A percentile compares a stretch with the other conserved stretches of the same genome.
phyloP scores from a whole-genome alignment of 2,113 vertebrate species.

The Nicator chloris region DNA sequence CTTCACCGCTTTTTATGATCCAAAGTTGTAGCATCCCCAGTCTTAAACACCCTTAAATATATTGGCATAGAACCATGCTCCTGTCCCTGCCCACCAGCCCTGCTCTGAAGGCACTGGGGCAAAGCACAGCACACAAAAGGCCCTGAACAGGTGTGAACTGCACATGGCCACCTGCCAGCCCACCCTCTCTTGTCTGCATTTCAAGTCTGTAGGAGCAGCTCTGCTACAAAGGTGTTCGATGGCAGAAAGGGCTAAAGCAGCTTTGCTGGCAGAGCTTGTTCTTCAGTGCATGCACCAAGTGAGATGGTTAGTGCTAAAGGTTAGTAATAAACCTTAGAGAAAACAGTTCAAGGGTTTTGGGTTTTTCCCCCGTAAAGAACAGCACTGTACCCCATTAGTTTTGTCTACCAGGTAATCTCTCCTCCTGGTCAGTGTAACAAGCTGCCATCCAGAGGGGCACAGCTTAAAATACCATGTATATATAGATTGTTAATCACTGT shows the following conservation, averaged over 20 bases:
- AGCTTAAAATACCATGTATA: accelerated
- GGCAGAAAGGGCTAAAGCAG: neutral
- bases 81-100: neutral
- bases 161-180: neutral
- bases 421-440: neutral
- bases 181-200: neutral
- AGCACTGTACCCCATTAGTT: neutral
- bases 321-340: neutral
- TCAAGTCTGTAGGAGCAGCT: accelerated
- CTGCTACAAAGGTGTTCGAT: neutral
- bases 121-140: neutral
- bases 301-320: neutral
- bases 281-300: neutral
- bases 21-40: neutral
- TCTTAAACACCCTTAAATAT: neutral
- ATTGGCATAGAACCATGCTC: accelerated
- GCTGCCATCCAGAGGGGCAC: neutral
- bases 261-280: neutral
- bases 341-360: accelerated
- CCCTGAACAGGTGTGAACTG: accelerated
- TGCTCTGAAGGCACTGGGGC: neutral
- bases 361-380: accelerated
- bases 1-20: neutral
- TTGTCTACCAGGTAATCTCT: neutral
- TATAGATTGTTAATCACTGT: neutral